Base-by-base conservation (phyloP, 2,113 vertebrate species). In the Mobula hypostoma region DNA sequence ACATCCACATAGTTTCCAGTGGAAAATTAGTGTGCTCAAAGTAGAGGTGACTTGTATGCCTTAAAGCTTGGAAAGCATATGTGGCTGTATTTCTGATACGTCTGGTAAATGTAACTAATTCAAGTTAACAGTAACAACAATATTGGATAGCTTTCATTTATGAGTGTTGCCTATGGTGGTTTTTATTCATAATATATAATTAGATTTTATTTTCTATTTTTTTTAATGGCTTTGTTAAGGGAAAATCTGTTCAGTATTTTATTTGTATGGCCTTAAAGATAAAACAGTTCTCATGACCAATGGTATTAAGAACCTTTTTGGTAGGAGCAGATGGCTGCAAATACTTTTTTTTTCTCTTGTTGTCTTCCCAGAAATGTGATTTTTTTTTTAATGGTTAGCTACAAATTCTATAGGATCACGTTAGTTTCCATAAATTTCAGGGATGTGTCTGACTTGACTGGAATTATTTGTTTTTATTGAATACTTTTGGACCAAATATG, bases 401-500 rank as follows among this genome's bases (percentile, higher is more conserved):
- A 87, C 40, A 93, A 76, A 76, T 93, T 48, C 91, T 74, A 74
- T 93, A 76, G 56, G 70, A 93, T 93, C 91, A 93, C 91, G 72
- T 70, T 93, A 74, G 70, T 93, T 93, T 93, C 21, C 91, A 93
- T 93, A 93, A 93, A 93, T 74, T 93, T 93, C 91, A 93, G 91
- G 91, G 91, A 93, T 93, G 70, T 76, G 91, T 72, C 91, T 93
- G 70, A 93, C 91, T 93, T 93, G 72, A 93, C 91, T 93, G 91
- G 91, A 93, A 93, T 93, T 93, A 93, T 76, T 93, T 74, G 91
- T 76, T 93, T 93, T 93, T 74, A 76, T 74, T 76, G 91, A 74
- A 76, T 93, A 76, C 91, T 93, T 93, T 92, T 74, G 91, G 91
- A 93, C 91, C 91, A 93, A 93, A 93, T 93, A 56, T 74, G n/a